Percentiles rank a stretch among this genome's conserved stretches.
Evolutionary conservation across 2,797 vertebrate species (phyloP).

Genomic region (Podarcis siculus): DNA sequence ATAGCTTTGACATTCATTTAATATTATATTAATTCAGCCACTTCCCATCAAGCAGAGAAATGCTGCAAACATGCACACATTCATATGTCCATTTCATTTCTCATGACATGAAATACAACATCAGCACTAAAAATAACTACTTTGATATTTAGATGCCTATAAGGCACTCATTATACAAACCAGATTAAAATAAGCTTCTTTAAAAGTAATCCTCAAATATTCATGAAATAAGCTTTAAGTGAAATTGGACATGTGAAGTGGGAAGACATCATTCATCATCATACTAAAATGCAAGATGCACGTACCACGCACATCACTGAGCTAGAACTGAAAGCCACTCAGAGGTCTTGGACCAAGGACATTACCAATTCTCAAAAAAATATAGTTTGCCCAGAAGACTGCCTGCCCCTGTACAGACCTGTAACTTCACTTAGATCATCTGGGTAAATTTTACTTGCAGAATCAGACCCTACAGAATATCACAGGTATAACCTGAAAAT

Average conservation of each 20-base stretch:
- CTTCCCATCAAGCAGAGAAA: constrained; percentile 31
- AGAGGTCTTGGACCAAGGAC: too few species aligned
- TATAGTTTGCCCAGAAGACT: too few species aligned
- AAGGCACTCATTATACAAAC: not conserved
- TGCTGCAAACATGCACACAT: constrained; percentile 28
- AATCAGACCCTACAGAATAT: too few species aligned
- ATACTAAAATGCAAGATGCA: not conserved
- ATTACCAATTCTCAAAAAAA: too few species aligned
- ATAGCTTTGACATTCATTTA: constrained; percentile 55
- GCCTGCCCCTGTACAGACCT: too few species aligned
- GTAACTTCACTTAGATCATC: too few species aligned
- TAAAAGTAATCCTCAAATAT: constrained; percentile 28
- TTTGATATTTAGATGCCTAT: not conserved
- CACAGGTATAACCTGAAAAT: too few species aligned
- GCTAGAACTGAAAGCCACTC: too few species aligned
- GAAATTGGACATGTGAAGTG: constrained; percentile 15
- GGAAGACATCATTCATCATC: constrained; percentile 19
- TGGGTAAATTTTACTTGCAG: too few species aligned
- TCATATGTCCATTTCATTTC: constrained; percentile 16
- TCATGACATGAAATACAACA: constrained; percentile 32
- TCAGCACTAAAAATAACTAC: constrained; percentile 41
- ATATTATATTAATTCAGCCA: constrained; percentile 52
- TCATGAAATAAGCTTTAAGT: constrained; percentile 36
- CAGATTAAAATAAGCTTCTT: constrained; percentile 34
- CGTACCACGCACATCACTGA: too few species aligned